phyloP scores from a whole-genome alignment of 2,888 invertebrate species.

The Priocnemis perturbator region DNA sequence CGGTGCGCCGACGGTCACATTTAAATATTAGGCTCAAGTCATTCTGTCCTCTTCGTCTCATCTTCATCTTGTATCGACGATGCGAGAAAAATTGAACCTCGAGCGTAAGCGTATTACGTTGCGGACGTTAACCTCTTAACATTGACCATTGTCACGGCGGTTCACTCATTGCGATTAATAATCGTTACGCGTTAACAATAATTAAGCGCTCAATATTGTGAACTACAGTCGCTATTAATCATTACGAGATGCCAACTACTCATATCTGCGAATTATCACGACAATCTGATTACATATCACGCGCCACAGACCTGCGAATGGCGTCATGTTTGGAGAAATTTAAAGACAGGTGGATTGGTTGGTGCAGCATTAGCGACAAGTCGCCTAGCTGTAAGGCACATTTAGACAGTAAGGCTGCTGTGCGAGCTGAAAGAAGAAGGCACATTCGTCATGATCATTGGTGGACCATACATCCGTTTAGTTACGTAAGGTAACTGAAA shows the following conservation, averaged over 20 bases:
- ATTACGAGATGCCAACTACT: not conserved
- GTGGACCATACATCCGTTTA: conserved; percentile 71
- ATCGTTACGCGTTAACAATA: no score
- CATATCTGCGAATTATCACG: conserved; percentile 30
- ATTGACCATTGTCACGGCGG: no score
- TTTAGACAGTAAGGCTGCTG: conserved; percentile 58
- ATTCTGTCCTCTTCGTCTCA: not conserved
- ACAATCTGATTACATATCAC: not conserved
- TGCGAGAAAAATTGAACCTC: not conserved
- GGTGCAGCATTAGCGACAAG: conserved; percentile 45
- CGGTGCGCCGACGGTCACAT: not conserved
- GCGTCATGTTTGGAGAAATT: not conserved
- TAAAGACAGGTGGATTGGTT: conserved; percentile 14
- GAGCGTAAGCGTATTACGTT: conserved; percentile 7
- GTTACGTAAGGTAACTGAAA: conserved; percentile 50
- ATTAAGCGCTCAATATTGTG: no score
- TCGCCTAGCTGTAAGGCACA: conserved; percentile 60
- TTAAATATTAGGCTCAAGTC: no score
- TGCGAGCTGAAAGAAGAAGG: conserved; percentile 58
- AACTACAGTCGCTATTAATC: not conserved
- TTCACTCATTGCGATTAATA: no score
- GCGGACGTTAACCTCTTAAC: no score
- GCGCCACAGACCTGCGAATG: not conserved
- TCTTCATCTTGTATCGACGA: not conserved
- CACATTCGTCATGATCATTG: conserved; percentile 50